phyloP scores from a whole-genome alignment of 2,797 vertebrate genomes.

The Craterocephalus amniculus region DNA sequence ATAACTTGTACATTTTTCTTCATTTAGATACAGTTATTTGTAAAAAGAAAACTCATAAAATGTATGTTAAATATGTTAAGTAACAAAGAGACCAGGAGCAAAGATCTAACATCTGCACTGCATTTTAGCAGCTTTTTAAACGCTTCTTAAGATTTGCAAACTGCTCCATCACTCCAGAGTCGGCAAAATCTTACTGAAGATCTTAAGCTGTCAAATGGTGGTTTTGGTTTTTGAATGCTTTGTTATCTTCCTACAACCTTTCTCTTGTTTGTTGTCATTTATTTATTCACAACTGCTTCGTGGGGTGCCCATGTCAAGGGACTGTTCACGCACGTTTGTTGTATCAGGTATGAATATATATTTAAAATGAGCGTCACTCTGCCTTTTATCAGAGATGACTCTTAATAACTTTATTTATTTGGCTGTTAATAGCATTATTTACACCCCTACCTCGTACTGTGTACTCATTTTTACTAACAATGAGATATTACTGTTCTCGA shows the following conservation, averaged over 20 bases:
- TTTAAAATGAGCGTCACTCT: neutral
- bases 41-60: neutral
- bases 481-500: constrained; percentile 23
- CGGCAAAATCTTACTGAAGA: neutral
- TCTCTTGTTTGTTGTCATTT: neutral
- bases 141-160: neutral
- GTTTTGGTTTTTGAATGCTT: neutral
- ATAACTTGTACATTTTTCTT: neutral
- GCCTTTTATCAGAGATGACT: neutral
- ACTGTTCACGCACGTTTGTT: neutral
- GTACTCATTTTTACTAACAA: constrained; percentile 18
- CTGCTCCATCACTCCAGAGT: neutral
- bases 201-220: neutral
- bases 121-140: neutral
- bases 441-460: constrained; percentile 2
- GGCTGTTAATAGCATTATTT: constrained; percentile 3
- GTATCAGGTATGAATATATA: neutral
- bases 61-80: neutral
- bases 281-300: neutral
- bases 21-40: neutral
- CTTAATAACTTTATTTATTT: too few species aligned
- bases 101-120: neutral
- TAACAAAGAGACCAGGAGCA: neutral
- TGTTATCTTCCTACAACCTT: neutral
- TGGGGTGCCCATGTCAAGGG: neutral